phyloP scores from a whole-genome alignment of 2,113 vertebrate species.

The Mirounga angustirostris region DNA sequence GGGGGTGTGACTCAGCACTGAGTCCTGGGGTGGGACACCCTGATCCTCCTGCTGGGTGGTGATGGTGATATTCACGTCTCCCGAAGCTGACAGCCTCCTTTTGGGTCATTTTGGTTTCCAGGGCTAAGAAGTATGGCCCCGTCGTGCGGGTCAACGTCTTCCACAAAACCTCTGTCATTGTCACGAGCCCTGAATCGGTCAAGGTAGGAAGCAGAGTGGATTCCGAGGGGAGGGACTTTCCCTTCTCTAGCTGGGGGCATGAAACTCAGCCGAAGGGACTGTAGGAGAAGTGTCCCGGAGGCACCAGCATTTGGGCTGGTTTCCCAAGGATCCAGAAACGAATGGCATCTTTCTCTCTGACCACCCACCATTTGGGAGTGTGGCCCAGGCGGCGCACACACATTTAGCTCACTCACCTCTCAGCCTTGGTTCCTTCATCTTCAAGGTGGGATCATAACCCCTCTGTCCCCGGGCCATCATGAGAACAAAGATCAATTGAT shows the following conservation, averaged over 20 bases:
- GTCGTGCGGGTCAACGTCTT: constrained; percentile 88
- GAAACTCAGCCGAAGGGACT: not conserved
- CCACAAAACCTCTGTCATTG: constrained; percentile 84
- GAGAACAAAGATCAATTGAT: not conserved
- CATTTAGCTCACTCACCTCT: accelerated
- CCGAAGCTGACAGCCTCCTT: not conserved
- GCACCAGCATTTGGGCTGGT: accelerated
- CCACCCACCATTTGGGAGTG: not conserved
- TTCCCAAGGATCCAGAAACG: not conserved
- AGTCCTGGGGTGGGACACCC: not conserved
- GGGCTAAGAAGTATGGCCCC: constrained; percentile 89
- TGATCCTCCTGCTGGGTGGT: not conserved
- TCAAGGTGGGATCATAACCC: not conserved
- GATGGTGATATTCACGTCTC: not conserved
- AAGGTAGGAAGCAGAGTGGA: constrained; percentile 85
- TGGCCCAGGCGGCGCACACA: not conserved
- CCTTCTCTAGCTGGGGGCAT: not conserved
- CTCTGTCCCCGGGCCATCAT: not conserved
- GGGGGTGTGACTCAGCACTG: not conserved
- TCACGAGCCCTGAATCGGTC: constrained; percentile 88
- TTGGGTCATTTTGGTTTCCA: constrained; percentile 51
- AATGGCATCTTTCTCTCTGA: not conserved
- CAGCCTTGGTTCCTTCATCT: not conserved
- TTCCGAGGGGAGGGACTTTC: not conserved
- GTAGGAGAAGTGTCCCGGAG: no score